A percentile compares a stretch with the other conserved stretches of the same genome.
phyloP scores from a whole-genome alignment of 2,797 vertebrate genomes.

The Sciurus carolinensis region DNA sequence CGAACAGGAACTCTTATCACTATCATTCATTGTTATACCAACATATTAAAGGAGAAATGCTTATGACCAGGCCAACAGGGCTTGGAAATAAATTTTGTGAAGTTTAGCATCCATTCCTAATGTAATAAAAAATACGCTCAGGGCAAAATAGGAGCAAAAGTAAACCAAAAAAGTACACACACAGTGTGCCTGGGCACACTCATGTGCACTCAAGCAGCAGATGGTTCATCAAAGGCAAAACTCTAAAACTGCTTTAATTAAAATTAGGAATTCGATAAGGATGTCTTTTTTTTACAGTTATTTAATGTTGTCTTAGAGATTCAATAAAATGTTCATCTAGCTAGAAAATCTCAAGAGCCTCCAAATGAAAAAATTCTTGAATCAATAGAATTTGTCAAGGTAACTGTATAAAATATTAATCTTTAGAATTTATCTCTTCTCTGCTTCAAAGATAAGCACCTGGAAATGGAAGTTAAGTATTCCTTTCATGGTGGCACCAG shows the following conservation, averaged over 20 bases:
- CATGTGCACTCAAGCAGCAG: background rate
- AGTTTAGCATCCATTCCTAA: background rate
- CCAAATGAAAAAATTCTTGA: background rate
- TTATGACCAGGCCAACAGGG: background rate
- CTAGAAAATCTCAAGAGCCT: conserved; percentile 8
- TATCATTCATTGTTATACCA: background rate
- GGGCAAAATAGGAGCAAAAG: background rate
- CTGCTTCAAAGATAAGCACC: background rate
- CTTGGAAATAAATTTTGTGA: background rate
- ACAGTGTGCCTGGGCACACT: too few species aligned
- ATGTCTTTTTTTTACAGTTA: background rate
- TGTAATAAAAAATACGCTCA: background rate
- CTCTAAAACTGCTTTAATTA: background rate
- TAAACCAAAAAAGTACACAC: background rate
- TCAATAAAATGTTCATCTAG: background rate
- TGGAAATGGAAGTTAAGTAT: background rate
- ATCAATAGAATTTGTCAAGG: background rate
- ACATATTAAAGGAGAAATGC: background rate
- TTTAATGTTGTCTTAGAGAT: conserved; percentile 7
- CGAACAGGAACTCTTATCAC: background rate
- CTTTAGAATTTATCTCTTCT: background rate
- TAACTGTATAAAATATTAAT: background rate
- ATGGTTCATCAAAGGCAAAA: conserved; percentile 22
- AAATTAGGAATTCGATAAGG: background rate
- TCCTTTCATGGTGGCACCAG: background rate